A percentile compares a stretch with the other conserved stretches of the same genome.
phyloP scores from a whole-genome alignment of 2,113 vertebrate species.

The Chelonoidis abingdonii region DNA sequence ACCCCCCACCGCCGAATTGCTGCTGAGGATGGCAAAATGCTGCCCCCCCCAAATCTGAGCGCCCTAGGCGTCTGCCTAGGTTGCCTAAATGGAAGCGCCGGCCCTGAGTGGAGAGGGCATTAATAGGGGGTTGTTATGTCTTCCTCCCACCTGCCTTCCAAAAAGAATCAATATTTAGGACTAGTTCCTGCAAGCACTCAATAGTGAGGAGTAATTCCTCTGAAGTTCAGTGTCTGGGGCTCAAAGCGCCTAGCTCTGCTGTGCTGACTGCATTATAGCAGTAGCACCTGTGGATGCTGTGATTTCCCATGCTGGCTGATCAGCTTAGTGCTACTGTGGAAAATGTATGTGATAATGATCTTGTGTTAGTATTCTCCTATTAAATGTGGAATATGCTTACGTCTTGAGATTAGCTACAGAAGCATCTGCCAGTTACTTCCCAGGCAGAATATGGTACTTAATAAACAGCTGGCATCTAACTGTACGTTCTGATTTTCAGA shows the following conservation, averaged over 20 bases:
- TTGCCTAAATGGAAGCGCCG: too few species aligned
- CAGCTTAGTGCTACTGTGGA: background rate
- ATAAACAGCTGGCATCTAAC: background rate
- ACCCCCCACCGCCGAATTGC: too few species aligned
- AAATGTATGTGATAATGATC: background rate
- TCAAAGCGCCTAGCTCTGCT: background rate
- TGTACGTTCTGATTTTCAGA: background rate
- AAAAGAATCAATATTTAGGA: rapidly evolving
- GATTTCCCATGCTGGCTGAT: background rate
- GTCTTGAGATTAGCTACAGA: background rate
- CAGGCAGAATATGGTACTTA: background rate
- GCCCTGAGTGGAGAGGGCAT: background rate
- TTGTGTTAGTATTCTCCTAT: rapidly evolving
- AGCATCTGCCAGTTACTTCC: background rate
- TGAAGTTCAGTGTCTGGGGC: background rate
- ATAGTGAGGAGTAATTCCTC: background rate
- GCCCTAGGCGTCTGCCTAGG: too few species aligned
- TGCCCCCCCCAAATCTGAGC: too few species aligned
- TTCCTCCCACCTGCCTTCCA: background rate
- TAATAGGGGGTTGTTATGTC: background rate
- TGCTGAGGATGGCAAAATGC: too few species aligned
- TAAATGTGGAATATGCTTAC: rapidly evolving
- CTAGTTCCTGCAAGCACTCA: background rate
- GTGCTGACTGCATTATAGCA: background rate
- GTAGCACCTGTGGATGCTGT: background rate